These are phyloP conservation scores for Hypothenemus hampei DNA, from an alignment of 1,140 invertebrate species.

Conservation along the genomic window DNA sequence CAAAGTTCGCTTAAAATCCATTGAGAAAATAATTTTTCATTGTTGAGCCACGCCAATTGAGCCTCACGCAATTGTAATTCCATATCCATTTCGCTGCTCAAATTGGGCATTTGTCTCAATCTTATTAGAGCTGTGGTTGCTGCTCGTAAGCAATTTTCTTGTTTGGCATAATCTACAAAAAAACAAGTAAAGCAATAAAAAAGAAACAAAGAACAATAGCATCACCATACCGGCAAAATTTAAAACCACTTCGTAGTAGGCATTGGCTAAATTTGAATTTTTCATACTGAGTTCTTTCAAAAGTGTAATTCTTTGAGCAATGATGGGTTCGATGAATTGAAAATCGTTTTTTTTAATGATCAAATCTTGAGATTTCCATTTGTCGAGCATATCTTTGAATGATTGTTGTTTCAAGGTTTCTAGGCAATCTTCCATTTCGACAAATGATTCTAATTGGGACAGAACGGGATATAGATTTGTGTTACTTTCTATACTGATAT, in stretches of 20 bases:
- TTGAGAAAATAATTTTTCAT: slow-evolving; percentile 54
- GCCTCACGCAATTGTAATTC: slow-evolving; percentile 50
- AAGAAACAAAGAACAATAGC: background rate
- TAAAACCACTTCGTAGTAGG: slow-evolving; percentile 49
- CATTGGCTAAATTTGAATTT: slow-evolving; percentile 37
- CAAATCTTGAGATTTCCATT: slow-evolving; percentile 57
- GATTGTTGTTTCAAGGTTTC: slow-evolving; percentile 37
- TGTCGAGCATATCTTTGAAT: slow-evolving; percentile 43
- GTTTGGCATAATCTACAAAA: slow-evolving; percentile 30
- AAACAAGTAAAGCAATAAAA: slow-evolving; percentile 19
- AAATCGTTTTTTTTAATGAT: slow-evolving; percentile 61
- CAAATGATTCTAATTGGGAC: slow-evolving; percentile 62
- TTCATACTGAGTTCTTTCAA: slow-evolving; percentile 46
- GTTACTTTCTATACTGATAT: slow-evolving; percentile 68
- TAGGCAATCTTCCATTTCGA: slow-evolving; percentile 67
- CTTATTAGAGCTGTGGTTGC: slow-evolving; percentile 22
- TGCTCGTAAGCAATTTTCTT: slow-evolving; percentile 23
- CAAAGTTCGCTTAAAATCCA: slow-evolving; percentile 30
- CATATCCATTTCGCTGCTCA: slow-evolving; percentile 20
- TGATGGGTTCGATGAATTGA: slow-evolving; percentile 63
- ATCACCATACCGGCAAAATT: slow-evolving; percentile 47
- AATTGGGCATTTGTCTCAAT: slow-evolving; percentile 21
- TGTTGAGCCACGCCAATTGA: slow-evolving; percentile 55
- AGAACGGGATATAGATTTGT: slow-evolving; percentile 70
- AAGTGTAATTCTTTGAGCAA: slow-evolving; percentile 63